Conservation (phyloP, 2,797 vertebrate genomes). For the Gymnoscopelus microlampas region DNA sequence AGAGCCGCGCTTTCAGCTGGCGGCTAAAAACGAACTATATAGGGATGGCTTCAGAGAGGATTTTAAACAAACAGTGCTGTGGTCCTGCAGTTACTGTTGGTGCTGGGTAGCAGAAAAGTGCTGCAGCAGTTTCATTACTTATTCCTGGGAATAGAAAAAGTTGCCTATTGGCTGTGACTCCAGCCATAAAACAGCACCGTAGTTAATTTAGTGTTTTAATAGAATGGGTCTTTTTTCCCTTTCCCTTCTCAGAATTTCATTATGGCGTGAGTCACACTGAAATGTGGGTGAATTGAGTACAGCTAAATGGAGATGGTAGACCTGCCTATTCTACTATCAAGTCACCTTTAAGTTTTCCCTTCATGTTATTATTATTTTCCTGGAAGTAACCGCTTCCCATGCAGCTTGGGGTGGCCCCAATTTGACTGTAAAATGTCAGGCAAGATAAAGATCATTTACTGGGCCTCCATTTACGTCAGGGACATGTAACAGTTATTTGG, state of each 20-base stretch:
- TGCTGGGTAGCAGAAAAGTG: slow-evolving; percentile 12
- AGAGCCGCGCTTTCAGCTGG: too few species aligned
- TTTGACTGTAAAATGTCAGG: not conserved
- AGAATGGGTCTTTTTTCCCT: slow-evolving; percentile 6
- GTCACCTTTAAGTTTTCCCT: not conserved
- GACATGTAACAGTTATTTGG: not conserved
- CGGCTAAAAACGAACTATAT: too few species aligned
- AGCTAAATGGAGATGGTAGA: slow-evolving; percentile 4
- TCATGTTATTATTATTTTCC: not conserved
- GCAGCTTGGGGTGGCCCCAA: not conserved
- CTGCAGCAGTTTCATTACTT: too few species aligned
- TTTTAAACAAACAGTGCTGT: slow-evolving; percentile 26
- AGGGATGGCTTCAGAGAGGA: slow-evolving; percentile 28
- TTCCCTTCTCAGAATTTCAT: slow-evolving; percentile 5
- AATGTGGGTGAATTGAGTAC: not conserved
- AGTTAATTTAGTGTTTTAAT: slow-evolving; percentile 27
- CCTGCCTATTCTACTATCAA: not conserved
- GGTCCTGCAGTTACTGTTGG: slow-evolving; percentile 38
- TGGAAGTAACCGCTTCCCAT: not conserved
- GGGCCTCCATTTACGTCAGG: not conserved
- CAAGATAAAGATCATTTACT: slow-evolving; percentile 13
- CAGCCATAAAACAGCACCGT: slow-evolving; percentile 6
- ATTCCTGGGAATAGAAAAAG: slow-evolving; percentile 1
- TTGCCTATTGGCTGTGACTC: not conserved
- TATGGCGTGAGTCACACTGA: slow-evolving; percentile 20